Base-by-base conservation (phyloP, 2,113 vertebrate species). In the Petaurus breviceps region DNA sequence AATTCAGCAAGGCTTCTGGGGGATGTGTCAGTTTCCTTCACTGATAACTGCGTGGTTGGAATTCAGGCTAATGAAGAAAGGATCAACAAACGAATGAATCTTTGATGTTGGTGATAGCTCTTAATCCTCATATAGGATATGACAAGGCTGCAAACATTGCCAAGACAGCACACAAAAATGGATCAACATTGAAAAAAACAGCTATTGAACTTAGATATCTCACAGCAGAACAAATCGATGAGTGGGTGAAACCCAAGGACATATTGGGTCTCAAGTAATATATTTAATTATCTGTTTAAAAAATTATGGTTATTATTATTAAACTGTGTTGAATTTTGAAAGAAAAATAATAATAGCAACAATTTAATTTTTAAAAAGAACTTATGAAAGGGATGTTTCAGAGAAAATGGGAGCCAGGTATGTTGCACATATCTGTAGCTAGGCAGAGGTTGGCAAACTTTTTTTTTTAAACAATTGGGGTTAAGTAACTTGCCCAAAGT, bases 91-190 rank as follows among this genome's bases (percentile, higher is more conserved):
- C 99, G 99, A 99, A 94, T 2, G 99, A 99, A 96, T 99, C 99
- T 11, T 98, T 99, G 49, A 99, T 99, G 99, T 51, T 99, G 99
- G 99, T 99, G 94, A 99, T 99, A 0, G 99, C 99, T 0, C 99
- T 99, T 93, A 99, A 99, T 96, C 99, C 99, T 0, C 99, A 99
- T 97, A 99, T 99, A 95, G 99, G 99, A 0, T 99, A 99, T 3
- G 99, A 99, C 97, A 99, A 99, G 97, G 99, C 99, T 0, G 99
- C 99, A 26, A 98, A 99, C 97, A 99, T 99, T n/a, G 99, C 99
- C 93, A 99, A 99, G 98, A 99, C 99, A 0, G 99, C 99, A 0
- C 99, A 99, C 97, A 99, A 99, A 97, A 99, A 99, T 2, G 99
- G 99, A 10, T 99, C 99, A 0, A 99, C 99, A 0, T 98, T 99